phyloP scores from a whole-genome alignment of 2,113 vertebrate species.

The Chloebia gouldiae region DNA sequence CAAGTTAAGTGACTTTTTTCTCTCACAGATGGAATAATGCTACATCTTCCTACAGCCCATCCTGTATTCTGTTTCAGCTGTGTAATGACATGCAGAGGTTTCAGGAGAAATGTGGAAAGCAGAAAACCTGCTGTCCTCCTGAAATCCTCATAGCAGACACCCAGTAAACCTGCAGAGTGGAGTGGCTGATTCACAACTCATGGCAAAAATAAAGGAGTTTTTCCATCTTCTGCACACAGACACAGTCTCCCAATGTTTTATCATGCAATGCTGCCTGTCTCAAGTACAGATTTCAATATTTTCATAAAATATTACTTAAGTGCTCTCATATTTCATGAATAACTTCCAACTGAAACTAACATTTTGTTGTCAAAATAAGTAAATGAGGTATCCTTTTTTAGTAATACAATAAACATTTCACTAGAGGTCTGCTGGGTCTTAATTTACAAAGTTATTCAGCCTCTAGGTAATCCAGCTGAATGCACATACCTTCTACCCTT shows the following conservation, averaged over 20 bases:
- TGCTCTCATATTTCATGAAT: not conserved
- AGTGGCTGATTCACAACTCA: not conserved
- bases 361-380: not conserved
- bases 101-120: not conserved
- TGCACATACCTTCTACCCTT: not conserved
- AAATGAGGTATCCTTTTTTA: not conserved
- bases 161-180: not conserved
- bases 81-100: not conserved
- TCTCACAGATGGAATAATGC: constrained; percentile 11
- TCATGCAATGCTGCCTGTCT: not conserved
- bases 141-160: not conserved
- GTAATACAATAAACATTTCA: not conserved
- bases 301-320: not conserved
- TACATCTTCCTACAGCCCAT: not conserved
- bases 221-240: not conserved
- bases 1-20: constrained; percentile 2
- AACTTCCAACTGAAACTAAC: not conserved
- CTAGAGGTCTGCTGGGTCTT: not conserved
- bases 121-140: not conserved
- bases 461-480: not conserved
- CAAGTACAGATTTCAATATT: not conserved
- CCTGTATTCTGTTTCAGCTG: constrained; percentile 4
- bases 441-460: not conserved
- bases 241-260: not conserved
- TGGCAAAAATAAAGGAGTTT: not conserved